phyloP scores from a whole-genome alignment of 2,888 invertebrate genomes.

The Lathronympha strigana region DNA sequence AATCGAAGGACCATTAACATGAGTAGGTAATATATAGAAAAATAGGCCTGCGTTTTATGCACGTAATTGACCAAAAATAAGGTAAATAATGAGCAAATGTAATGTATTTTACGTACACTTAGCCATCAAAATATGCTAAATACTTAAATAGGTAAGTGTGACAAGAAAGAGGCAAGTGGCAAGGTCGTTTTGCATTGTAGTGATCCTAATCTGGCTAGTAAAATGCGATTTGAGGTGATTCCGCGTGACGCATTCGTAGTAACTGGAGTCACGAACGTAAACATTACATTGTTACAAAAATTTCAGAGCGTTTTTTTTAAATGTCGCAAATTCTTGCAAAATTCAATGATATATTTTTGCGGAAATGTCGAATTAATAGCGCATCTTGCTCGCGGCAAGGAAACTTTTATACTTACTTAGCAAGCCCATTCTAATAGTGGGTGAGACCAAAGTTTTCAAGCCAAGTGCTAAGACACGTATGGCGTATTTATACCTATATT shows the following conservation, averaged over 20 bases:
- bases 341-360: no score
- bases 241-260: conserved; percentile 18
- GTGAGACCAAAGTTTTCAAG: no score
- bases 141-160: conserved; percentile 40
- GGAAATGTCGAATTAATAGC: no score
- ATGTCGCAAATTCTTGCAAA: not conserved
- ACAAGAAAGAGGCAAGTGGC: conserved; percentile 52
- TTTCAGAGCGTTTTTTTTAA: not conserved
- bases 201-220: conserved; percentile 37
- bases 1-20: no score
- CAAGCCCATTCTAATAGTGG: no score
- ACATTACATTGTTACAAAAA: conserved; percentile 2
- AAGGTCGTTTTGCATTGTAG: conserved; percentile 44
- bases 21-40: no score
- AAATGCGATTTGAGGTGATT: conserved; percentile 37
- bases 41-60: no score
- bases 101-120: not conserved
- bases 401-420: no score
- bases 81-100: not conserved
- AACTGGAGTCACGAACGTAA: conserved; percentile 26
- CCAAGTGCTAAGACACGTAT: no score
- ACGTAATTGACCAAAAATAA: not conserved
- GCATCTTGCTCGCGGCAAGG: no score
- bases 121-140: conserved; percentile 3
- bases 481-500: no score